Percentiles rank a stretch among this genome's conserved stretches.
These are phyloP conservation scores for Chrysotoxum bicinctum DNA, from an alignment of 2,888 invertebrate genomes.

Conservation along the genomic window DNA sequence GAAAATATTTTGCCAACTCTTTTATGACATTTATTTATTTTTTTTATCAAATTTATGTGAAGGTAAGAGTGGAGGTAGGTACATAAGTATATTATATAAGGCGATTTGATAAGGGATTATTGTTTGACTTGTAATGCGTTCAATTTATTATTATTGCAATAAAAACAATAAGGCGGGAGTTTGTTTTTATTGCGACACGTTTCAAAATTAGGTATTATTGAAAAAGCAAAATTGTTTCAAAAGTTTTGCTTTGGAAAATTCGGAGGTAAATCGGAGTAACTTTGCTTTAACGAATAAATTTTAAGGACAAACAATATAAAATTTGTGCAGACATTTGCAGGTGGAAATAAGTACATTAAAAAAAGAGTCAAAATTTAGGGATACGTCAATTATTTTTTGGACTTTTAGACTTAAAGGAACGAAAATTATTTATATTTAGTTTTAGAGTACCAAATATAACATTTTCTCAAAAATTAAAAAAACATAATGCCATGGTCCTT, in stretches of 20 bases:
- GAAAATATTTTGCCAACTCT: conserved; percentile 53
- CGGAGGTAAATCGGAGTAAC: no score
- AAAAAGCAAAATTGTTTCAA: neutral
- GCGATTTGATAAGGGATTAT: conserved; percentile 49
- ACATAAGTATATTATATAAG: conserved; percentile 16
- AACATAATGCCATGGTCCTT: no score
- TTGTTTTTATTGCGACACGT: conserved; percentile 39
- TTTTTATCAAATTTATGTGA: conserved; percentile 51
- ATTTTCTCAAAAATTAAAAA: no score
- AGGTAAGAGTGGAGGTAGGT: conserved; percentile 37
- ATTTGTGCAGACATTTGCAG: no score
- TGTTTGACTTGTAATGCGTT: conserved; percentile 49
- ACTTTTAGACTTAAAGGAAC: no score
- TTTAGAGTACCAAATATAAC: no score
- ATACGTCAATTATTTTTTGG: no score
- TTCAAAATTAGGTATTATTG: neutral
- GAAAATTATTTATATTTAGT: no score
- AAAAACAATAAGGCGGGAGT: conserved; percentile 18
- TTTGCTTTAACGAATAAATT: no score
- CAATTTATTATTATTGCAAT: conserved; percentile 41
- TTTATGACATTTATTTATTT: conserved; percentile 61
- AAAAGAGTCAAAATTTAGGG: no score
- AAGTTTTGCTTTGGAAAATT: neutral
- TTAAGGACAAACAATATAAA: no score
- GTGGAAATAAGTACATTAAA: no score